Evolutionary conservation across 2,797 vertebrate species (phyloP).

Genomic region (Cetoscarus ocellatus): DNA sequence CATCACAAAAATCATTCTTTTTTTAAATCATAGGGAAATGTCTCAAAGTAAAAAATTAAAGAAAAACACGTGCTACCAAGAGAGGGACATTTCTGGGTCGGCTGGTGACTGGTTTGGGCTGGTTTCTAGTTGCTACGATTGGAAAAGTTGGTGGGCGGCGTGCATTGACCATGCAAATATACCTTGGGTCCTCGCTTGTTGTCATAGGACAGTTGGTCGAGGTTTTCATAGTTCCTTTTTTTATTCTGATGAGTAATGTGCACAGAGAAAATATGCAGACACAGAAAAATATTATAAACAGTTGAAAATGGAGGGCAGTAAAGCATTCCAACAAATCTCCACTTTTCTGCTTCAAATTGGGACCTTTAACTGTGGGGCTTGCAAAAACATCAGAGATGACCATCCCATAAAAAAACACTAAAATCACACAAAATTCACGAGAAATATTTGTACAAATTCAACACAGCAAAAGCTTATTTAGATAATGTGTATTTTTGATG

Average conservation of each 20-base stretch:
- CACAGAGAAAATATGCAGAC: constrained; percentile 99
- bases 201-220: constrained; percentile 99
- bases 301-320: constrained; percentile 99
- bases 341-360: constrained; percentile 95
- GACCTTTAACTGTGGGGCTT: constrained; percentile 93
- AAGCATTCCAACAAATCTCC: constrained; percentile 99
- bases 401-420: neutral
- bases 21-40: constrained; percentile 87
- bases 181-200: constrained; percentile 99
- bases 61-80: constrained; percentile 92
- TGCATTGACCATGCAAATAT: constrained; percentile 99
- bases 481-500: neutral
- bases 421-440: neutral
- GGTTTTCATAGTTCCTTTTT: constrained; percentile 99
- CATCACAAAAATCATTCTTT: constrained; percentile 86
- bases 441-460: neutral
- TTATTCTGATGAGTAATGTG: constrained; percentile 99
- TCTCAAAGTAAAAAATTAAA: constrained; percentile 84
- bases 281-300: constrained; percentile 99
- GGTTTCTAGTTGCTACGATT: constrained; percentile 91
- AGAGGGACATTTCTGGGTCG: constrained; percentile 88
- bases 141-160: constrained; percentile 99
- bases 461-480: neutral
- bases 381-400: constrained; percentile 88
- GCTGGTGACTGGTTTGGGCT: constrained; percentile 89